Percentiles rank a stretch among this genome's conserved stretches.
These are phyloP conservation scores for Macaca nemestrina DNA, from an alignment of 2,113 vertebrate species.

Conservation along the genomic window DNA sequence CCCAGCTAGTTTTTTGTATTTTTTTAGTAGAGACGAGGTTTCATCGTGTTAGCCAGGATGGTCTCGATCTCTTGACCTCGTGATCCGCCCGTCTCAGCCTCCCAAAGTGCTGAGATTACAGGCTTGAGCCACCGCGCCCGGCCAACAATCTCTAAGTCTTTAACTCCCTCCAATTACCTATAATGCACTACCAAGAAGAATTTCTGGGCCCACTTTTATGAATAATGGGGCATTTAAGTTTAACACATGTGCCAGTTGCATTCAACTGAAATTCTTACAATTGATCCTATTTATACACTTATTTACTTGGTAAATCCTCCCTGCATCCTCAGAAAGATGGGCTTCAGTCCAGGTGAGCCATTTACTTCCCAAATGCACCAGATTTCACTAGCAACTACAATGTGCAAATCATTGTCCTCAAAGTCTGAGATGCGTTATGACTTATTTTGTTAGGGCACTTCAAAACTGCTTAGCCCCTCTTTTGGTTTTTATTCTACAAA, in stretches of 20 bases:
- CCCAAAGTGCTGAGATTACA: too few relatives aligned
- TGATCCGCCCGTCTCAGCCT: too few relatives aligned
- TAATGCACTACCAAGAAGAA: background rate
- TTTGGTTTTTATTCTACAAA: conserved; percentile 37
- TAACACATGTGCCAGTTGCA: background rate
- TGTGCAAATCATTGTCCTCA: background rate
- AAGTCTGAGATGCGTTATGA: background rate
- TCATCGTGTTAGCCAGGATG: too few relatives aligned
- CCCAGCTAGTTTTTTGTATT: too few relatives aligned
- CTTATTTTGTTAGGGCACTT: conserved; percentile 17
- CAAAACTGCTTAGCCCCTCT: background rate
- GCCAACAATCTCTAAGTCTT: background rate
- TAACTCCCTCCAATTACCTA: background rate
- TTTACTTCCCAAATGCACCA: background rate
- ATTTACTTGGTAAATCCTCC: background rate
- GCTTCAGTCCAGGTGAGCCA: background rate
- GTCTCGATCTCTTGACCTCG: too few relatives aligned
- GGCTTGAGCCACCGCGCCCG: too few relatives aligned
- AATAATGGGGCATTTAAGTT: background rate
- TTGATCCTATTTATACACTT: background rate
- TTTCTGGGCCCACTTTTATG: background rate
- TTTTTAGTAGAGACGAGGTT: too few relatives aligned
- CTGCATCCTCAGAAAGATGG: background rate
- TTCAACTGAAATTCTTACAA: background rate
- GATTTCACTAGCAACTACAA: background rate